Percentiles rank a stretch among this genome's conserved stretches.
These are phyloP conservation scores for Phorcus lineatus DNA, from an alignment of 2,888 invertebrate genomes.

Conservation along the genomic window DNA sequence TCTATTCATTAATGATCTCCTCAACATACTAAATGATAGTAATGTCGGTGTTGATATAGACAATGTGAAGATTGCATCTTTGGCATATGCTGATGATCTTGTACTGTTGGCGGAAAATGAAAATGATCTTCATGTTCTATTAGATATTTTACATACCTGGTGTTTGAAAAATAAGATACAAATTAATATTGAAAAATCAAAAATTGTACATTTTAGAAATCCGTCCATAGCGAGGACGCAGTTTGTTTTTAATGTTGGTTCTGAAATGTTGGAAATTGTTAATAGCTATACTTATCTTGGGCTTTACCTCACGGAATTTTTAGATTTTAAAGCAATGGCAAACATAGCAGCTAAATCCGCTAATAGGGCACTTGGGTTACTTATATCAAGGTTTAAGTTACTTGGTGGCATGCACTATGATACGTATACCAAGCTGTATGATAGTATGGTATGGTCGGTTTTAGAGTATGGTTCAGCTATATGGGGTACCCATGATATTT, in stretches of 20 bases:
- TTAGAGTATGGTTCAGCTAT: neutral
- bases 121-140: neutral
- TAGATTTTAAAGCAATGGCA: neutral
- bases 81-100: neutral
- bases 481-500: neutral
- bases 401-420: neutral
- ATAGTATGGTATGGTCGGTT: neutral
- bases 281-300: neutral
- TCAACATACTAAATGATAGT: neutral
- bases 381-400: neutral
- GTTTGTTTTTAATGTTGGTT: neutral
- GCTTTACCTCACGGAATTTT: neutral
- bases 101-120: neutral
- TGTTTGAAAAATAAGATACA: neutral
- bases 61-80: neutral
- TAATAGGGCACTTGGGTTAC: neutral
- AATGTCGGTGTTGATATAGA: neutral
- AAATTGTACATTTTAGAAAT: constrained; percentile 2
- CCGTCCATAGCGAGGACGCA: neutral
- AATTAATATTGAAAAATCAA: too few species aligned
- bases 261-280: neutral
- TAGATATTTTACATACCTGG: neutral
- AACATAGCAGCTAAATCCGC: neutral
- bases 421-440: neutral
- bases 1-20: neutral